phyloP scores from a whole-genome alignment of 2,888 invertebrate species.

The Mystacides longicornis region DNA sequence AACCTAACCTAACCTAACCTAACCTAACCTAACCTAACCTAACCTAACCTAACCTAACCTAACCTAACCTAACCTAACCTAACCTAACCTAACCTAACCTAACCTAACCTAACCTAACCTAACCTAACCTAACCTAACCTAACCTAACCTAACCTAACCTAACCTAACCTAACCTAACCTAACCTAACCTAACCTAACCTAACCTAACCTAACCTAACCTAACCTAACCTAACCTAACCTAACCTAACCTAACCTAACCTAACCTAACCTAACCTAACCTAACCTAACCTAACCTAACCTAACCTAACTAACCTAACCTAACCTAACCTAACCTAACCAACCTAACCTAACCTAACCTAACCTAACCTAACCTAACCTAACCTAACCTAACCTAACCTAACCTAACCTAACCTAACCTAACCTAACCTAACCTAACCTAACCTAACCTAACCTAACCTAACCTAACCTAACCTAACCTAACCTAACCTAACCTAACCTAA shows the following conservation, averaged over 20 bases:
- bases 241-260: neutral
- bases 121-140: neutral
- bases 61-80: neutral
- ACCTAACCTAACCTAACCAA: neutral
- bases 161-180: neutral
- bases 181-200: neutral
- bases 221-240: neutral
- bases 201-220: neutral
- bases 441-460: neutral
- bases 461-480: neutral
- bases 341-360: neutral
- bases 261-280: neutral
- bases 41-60: neutral
- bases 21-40: neutral
- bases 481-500: neutral
- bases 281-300: neutral
- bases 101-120: neutral
- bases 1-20: neutral
- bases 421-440: neutral
- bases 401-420: neutral
- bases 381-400: neutral
- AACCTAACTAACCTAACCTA: neutral
- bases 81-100: neutral
- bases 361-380: neutral
- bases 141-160: neutral